These are phyloP conservation scores for Albula glossodonta DNA, from an alignment of 2,113 vertebrate genomes.

Conservation along the genomic window DNA sequence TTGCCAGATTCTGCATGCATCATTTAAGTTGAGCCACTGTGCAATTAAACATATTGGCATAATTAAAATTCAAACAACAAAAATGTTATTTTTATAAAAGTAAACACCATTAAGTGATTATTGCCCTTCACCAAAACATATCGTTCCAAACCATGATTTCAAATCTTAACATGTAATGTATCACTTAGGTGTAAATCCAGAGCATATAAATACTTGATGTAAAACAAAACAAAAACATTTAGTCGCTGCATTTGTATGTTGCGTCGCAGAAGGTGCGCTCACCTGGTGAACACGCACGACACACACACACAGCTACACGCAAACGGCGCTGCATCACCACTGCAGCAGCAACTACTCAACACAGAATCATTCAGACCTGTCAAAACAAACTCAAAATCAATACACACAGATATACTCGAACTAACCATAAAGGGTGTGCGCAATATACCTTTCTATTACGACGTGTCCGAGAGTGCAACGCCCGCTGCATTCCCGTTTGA, in stretches of 20 bases:
- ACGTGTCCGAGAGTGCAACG: neutral
- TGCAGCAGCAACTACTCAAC: conserved; percentile 17
- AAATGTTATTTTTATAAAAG: neutral
- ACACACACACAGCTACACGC: neutral
- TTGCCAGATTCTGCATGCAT: neutral
- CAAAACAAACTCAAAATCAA: neutral
- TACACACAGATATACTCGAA: neutral
- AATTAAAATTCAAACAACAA: neutral
- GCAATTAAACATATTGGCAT: neutral
- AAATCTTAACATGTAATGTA: neutral
- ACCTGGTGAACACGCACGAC: neutral
- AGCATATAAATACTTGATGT: neutral
- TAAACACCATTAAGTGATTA: conserved; percentile 4
- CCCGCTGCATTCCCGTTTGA: neutral
- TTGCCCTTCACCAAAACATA: neutral
- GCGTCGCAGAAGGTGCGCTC: neutral
- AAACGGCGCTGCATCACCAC: conserved; percentile 22
- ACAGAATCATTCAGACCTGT: neutral
- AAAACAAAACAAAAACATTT: neutral
- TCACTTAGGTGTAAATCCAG: neutral
- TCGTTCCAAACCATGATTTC: neutral
- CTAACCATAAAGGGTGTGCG: neutral
- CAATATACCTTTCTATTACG: neutral
- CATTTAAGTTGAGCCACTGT: neutral
- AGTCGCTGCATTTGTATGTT: neutral